Conservation (phyloP, 2,113 vertebrate species). For the Dipodomys spectabilis region DNA sequence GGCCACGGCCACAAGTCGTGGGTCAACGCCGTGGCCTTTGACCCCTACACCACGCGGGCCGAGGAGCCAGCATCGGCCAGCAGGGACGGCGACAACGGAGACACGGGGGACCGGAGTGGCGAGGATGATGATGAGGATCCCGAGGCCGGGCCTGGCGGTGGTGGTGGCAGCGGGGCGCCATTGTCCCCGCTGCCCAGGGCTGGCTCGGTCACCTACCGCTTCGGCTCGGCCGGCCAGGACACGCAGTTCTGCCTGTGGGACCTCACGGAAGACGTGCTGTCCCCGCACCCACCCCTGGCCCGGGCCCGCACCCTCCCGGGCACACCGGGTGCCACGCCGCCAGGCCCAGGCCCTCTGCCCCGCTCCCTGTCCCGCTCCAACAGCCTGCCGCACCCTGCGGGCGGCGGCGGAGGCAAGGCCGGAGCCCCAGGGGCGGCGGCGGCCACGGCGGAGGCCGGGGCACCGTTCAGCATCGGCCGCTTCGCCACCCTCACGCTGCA, state of each 20-base stretch:
- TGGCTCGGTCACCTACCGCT: constrained; percentile 91
- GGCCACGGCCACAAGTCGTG: constrained; percentile 96
- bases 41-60: constrained; percentile 91
- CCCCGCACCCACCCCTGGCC: constrained; percentile 88
- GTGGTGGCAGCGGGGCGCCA: constrained; percentile 76
- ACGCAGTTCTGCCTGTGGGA: constrained; percentile 97
- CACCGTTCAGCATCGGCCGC: constrained; percentile 90
- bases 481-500: constrained; percentile 92
- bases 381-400: constrained; percentile 92
- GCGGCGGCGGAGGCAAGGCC: constrained; percentile 82
- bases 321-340: constrained; percentile 84
- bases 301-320: constrained; percentile 90
- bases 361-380: constrained; percentile 94
- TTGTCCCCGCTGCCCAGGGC: constrained; percentile 91
- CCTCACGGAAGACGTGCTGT: constrained; percentile 92
- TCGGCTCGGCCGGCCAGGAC: constrained; percentile 95
- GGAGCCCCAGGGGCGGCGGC: constrained; percentile 70
- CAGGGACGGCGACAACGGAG: constrained; percentile 80
- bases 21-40: constrained; percentile 96
- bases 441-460: constrained; percentile 74
- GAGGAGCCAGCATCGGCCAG: constrained; percentile 86
- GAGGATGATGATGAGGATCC: constrained; percentile 89
- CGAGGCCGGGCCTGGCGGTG: constrained; percentile 87
- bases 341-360: constrained; percentile 84
- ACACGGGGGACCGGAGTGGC: constrained; percentile 86